These are phyloP conservation scores for Heloderma charlesbogerti DNA, from an alignment of 2,113 vertebrate species.

Conservation along the genomic window DNA sequence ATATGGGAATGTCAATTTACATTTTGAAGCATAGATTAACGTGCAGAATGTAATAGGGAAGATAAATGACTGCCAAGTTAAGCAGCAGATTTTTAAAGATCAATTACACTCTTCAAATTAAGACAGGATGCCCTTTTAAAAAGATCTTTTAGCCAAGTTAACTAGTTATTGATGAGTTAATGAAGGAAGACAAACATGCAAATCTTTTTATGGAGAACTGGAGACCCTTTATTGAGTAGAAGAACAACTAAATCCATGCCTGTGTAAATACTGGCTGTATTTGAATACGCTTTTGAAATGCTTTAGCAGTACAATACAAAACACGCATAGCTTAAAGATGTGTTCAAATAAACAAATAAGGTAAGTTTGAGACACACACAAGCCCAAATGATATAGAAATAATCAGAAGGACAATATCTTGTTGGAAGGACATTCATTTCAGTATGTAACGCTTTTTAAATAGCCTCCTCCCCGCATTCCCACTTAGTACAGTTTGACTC, in stretches of 20 bases:
- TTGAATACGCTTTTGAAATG: conserved; percentile 1
- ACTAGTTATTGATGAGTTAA: not conserved
- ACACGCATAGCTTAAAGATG: not conserved
- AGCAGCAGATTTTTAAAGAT: not conserved
- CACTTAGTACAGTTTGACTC: not conserved
- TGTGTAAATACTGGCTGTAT: not conserved
- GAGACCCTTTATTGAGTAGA: not conserved
- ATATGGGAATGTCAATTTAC: not conserved
- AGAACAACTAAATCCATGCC: not conserved
- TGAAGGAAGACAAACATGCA: not conserved
- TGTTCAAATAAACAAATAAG: not conserved
- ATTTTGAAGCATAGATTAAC: not conserved
- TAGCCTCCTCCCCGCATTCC: not conserved
- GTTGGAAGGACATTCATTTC: not conserved
- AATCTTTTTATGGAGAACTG: not conserved
- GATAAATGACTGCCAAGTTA: not conserved
- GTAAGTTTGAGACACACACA: not conserved
- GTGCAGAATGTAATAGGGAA: not conserved
- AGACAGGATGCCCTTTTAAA: not conserved
- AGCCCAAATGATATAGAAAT: not conserved
- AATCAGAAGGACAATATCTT: not conserved
- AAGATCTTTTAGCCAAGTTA: not conserved
- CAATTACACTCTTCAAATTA: not conserved
- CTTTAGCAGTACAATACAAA: not conserved
- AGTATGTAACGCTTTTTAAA: not conserved